These are phyloP conservation scores for Ceramica pisi DNA, from an alignment of 2,888 invertebrate species.

Conservation along the genomic window DNA sequence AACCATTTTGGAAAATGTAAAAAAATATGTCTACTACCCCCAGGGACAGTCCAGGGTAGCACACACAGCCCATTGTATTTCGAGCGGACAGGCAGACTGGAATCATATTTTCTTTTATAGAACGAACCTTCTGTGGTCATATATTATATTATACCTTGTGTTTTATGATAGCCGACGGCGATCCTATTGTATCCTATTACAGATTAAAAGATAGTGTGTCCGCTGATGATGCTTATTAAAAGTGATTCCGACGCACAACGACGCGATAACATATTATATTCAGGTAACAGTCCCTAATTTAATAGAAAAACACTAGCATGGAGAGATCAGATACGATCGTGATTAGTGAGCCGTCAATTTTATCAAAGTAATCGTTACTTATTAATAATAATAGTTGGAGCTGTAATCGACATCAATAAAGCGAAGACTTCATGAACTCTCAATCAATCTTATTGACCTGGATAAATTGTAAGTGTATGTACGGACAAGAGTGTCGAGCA, in stretches of 20 bases:
- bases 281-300: slow-evolving; percentile 28
- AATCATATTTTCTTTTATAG: neutral
- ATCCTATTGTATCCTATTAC: slow-evolving; percentile 49
- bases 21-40: neutral
- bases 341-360: slow-evolving; percentile 36
- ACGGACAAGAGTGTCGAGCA: neutral
- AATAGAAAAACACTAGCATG: slow-evolving; percentile 1
- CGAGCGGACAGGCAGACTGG: neutral
- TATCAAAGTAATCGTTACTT: slow-evolving; percentile 23
- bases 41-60: neutral
- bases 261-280: slow-evolving; percentile 18
- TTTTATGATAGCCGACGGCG: slow-evolving; percentile 10
- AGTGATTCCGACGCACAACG: slow-evolving; percentile 44
- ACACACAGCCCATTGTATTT: neutral
- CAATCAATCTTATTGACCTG: slow-evolving; percentile 56
- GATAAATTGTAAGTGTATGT: slow-evolving; percentile 30
- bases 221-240: slow-evolving; percentile 40
- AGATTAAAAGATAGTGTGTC: slow-evolving; percentile 40
- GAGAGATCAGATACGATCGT: slow-evolving; percentile 10
- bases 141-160: too few species aligned
- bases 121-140: slow-evolving; percentile 17
- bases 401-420: slow-evolving; percentile 33
- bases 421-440: slow-evolving; percentile 37
- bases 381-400: slow-evolving; percentile 34
- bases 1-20: too few species aligned